phyloP scores from a whole-genome alignment of 2,797 vertebrate genomes.

The Clarias pachynema region DNA sequence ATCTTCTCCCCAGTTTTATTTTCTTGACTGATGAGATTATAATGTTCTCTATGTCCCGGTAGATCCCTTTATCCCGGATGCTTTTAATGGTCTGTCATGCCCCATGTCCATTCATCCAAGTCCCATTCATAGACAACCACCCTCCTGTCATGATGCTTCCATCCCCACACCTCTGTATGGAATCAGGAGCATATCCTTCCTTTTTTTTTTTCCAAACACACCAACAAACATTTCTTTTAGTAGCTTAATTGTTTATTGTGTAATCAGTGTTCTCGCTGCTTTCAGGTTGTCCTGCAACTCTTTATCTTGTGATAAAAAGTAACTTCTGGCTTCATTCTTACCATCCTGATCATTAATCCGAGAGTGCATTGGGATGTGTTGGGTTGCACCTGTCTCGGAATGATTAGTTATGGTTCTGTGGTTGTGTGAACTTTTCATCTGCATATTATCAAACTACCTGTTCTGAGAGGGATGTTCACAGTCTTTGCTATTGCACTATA shows the following conservation, averaged over 20 bases:
- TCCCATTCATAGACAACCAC: background rate
- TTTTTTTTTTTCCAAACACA: background rate
- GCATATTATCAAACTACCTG: background rate
- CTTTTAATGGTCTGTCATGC: background rate
- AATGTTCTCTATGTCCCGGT: background rate
- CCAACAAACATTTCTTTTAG: background rate
- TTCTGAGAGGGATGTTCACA: background rate
- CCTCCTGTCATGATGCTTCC: background rate
- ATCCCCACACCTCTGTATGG: background rate
- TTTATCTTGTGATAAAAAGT: background rate
- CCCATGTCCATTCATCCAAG: background rate
- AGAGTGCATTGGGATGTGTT: background rate
- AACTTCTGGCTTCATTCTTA: background rate
- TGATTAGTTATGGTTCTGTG: background rate
- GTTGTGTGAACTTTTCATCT: background rate
- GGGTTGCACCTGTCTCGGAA: background rate
- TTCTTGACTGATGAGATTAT: background rate
- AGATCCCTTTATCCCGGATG: background rate
- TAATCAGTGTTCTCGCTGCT: background rate
- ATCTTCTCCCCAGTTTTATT: background rate
- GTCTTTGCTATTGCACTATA: background rate
- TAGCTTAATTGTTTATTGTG: background rate
- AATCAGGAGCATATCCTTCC: background rate
- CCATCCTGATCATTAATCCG: background rate
- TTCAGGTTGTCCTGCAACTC: background rate